Base-by-base conservation (phyloP, 2,888 invertebrate species). In the Mechanitis mazaeus region DNA sequence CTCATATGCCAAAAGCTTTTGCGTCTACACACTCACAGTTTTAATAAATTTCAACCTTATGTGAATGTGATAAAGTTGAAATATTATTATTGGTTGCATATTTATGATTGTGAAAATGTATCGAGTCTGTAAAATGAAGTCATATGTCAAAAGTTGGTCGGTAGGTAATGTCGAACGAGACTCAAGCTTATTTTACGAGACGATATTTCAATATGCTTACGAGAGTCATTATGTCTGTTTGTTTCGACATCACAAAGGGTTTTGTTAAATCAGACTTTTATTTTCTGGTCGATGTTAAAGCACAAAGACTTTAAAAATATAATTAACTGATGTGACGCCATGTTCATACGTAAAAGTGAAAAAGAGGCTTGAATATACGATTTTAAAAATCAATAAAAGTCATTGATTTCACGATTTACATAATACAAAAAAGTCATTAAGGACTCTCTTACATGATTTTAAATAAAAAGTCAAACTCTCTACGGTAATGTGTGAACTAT, bases 161-260 rank as follows among this genome's bases (percentile, higher is more conserved):
- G 85, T 87, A 84, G 82, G 85, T 87, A 84, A 83, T 79, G 74
- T 79, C 72, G 81, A 80, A 78, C 80, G 78, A 83, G 78, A 75
- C 73, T 72, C 77, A 75, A 79, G 75, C 74, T 85, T 84, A 84
- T 62, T 90, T 89, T 90, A 90, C 75, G 87, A 81, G 80, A 80
- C 81, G 76, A 89, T 90, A 89, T 87, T 88, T 90, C 88, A 90
- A 87, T 89, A 87, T 88, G 77, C 86, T 88, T 90, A 90, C 83
- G 87, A 90, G 89, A 80, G 71, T 72, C 72, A 75, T 74, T 66
- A 68, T 76, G 72, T 72, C 76, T 78, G 73, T 76, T 77, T 76
- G 75, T 69, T 71, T 73, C 75, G 75, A 74, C 71, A 72, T 69
- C 68, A 68, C 66, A 69, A 68, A 66, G 67, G 64, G 50, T 65